Evolutionary conservation across 2,113 vertebrate species (phyloP).

Genomic region (Oreochromis niloticus): DNA sequence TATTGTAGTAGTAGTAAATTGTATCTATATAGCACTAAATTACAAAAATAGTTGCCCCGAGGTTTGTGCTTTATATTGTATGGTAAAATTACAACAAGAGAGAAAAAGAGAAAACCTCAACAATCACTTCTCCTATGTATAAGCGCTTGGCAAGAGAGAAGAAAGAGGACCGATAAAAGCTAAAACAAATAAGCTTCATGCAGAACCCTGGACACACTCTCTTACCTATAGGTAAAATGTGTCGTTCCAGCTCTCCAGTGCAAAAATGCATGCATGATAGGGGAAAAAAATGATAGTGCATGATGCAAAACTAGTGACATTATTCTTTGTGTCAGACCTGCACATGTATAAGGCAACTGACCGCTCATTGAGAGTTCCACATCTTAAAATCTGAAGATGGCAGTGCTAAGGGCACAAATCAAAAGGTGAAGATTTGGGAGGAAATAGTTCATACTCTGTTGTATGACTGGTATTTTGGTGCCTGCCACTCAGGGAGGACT

Average conservation of each 20-base stretch:
- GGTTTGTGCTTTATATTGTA: neutral
- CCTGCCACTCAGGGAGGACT: neutral
- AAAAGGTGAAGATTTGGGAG: neutral
- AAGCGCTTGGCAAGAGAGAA: neutral
- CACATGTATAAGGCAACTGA: neutral
- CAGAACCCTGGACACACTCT: neutral
- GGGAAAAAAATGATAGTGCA: too few species aligned
- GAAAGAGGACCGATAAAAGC: neutral
- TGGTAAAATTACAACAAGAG: neutral
- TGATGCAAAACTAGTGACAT: neutral
- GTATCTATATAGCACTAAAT: neutral
- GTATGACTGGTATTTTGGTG: neutral
- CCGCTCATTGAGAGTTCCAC: fast-evolving
- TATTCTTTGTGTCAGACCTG: neutral
- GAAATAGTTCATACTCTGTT: neutral
- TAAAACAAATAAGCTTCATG: neutral
- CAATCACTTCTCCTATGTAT: neutral
- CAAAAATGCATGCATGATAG: neutral
- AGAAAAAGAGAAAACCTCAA: neutral
- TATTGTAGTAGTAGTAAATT: neutral
- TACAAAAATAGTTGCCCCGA: neutral
- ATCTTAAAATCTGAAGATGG: neutral
- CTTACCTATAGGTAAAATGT: neutral
- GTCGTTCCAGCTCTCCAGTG: neutral
- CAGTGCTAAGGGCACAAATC: neutral